A percentile compares a stretch with the other conserved stretches of the same genome.
Conservation (phyloP, 2,888 invertebrate species). For the Netelia melanura region DNA sequence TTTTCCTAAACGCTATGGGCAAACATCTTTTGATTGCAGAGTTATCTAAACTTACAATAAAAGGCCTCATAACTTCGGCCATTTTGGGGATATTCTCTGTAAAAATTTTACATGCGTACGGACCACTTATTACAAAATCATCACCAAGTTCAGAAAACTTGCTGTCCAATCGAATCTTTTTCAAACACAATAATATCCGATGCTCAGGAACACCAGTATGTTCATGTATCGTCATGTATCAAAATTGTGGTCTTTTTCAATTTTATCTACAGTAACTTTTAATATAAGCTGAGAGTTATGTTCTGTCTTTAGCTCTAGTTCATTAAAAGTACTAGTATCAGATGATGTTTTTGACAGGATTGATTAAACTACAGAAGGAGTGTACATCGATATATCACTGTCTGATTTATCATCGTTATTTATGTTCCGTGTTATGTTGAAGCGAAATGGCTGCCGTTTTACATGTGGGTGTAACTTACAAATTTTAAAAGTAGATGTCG, state of each 20-base stretch:
- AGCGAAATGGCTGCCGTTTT: too few species aligned
- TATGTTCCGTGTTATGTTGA: too few species aligned
- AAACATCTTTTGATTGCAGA: neutral
- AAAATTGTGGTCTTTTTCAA: neutral
- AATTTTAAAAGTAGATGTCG: too few species aligned
- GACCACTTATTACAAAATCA: neutral
- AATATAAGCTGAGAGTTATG: neutral
- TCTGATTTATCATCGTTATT: too few species aligned
- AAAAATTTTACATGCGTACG: neutral
- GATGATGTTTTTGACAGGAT: too few species aligned
- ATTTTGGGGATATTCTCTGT: neutral
- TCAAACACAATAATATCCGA: neutral
- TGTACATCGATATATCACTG: too few species aligned
- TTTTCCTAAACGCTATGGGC: neutral
- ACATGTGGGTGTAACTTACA: too few species aligned
- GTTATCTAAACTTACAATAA: neutral
- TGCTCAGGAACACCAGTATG: neutral
- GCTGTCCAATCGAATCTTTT: neutral
- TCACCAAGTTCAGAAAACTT: neutral
- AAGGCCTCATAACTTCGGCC: neutral
- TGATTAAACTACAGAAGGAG: too few species aligned
- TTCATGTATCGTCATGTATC: neutral
- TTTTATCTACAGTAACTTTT: neutral
- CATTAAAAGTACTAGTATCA: too few species aligned
- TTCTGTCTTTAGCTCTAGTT: neutral